A percentile compares a stretch with the other conserved stretches of the same genome.
Evolutionary conservation across 2,888 invertebrate species (phyloP).

Genomic region (Helleia helle): DNA sequence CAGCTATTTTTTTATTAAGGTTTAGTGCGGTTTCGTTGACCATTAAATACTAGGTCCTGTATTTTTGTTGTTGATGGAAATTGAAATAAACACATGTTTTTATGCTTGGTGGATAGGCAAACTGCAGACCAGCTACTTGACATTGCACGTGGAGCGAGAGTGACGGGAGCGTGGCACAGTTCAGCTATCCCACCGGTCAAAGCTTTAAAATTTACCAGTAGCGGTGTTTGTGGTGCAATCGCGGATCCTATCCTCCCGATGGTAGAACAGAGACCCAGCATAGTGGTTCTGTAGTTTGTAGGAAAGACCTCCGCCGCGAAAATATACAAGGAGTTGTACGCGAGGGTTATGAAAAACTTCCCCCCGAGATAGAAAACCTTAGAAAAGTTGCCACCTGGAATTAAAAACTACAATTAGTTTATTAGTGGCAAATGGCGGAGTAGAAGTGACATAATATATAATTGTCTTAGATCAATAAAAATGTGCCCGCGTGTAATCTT

Average conservation of each 20-base stretch:
- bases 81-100: no score
- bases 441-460: no score
- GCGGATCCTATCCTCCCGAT: conserved; percentile 79
- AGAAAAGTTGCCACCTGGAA: conserved; percentile 63
- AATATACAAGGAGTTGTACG: conserved; percentile 78
- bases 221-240: conserved; percentile 78
- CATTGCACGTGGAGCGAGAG: no score
- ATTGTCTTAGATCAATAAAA: no score
- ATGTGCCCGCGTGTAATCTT: no score
- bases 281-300: conserved; percentile 77
- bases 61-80: no score
- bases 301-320: conserved; percentile 81
- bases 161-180: background rate
- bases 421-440: no score
- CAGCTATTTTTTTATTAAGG: no score
- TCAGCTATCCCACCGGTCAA: background rate
- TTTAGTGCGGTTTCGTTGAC: no score
- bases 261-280: conserved; percentile 78
- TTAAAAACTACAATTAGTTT: background rate
- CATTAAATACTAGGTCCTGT: no score
- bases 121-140: no score
- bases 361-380: conserved; percentile 75
- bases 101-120: no score
- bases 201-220: conserved; percentile 64
- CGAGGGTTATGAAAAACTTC: conserved; percentile 79